Conservation (phyloP, 1,140 invertebrate species). For the Drosophila erecta region DNA sequence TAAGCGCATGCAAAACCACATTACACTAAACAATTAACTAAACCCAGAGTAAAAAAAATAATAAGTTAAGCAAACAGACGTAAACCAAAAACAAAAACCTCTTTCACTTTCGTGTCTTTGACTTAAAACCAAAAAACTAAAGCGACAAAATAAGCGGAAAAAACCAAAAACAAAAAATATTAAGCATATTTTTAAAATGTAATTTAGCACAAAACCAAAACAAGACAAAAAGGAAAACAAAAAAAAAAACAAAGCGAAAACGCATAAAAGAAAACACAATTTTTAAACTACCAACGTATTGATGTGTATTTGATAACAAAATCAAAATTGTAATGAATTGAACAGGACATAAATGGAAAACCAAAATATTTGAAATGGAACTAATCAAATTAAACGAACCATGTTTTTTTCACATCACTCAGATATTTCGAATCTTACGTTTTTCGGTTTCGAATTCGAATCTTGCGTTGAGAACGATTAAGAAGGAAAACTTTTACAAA, state of each 20-base stretch:
- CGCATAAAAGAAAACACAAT: constrained; percentile 54
- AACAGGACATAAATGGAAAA: constrained; percentile 23
- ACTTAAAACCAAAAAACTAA: constrained; percentile 72
- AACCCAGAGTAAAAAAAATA: constrained; percentile 63
- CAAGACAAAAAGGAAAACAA: constrained; percentile 34
- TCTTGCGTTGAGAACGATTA: constrained; percentile 29
- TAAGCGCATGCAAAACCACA: constrained; percentile 72
- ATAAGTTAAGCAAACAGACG: constrained; percentile 75
- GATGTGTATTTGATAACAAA: constrained; percentile 80
- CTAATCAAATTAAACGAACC: constrained; percentile 28
- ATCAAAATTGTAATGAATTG: constrained; percentile 38
- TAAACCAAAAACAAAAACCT: constrained; percentile 82
- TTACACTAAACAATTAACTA: constrained; percentile 65
- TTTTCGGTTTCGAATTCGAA: constrained; percentile 57
- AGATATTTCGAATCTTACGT: constrained; percentile 37
- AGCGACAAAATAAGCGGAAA: constrained; percentile 47
- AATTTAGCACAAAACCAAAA: constrained; percentile 79
- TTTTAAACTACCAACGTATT: constrained; percentile 82
- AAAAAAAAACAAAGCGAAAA: constrained; percentile 40
- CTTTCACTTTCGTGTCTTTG: constrained; percentile 85
- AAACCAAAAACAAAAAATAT: constrained; percentile 56
- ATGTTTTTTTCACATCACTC: constrained; percentile 16
- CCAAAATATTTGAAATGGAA: constrained; percentile 27
- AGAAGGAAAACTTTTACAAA: constrained; percentile 73
- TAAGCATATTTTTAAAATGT: constrained; percentile 83